Base-by-base conservation (phyloP, 1,140 invertebrate species). In the Cotesia vestalis region DNA sequence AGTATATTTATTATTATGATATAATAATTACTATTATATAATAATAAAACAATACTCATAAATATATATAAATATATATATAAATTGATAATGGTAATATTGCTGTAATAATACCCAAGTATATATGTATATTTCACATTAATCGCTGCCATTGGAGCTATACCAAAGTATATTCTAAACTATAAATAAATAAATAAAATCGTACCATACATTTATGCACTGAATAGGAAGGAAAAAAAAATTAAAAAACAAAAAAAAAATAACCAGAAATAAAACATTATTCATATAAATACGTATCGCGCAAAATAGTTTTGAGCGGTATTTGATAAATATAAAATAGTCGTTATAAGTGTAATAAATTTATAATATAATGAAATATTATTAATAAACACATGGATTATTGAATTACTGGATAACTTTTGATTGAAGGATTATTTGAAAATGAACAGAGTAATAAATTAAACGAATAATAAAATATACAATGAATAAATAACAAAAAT, bases 91-190 rank as follows among this genome's bases (percentile, higher is more conserved):
- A 66, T 53, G 20, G 61, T 11, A 71, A 57, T 71, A 71, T 71
- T 64, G 63, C 63, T 71, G 46, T 71, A 77, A 73, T 73, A 76
- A 74, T 76, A 76, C 57, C 74, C 72, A 78, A 74, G 69, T 72
- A 68, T 76, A 69, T 77, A 77, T 75, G 79, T 83, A 80, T 83
- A 82, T 82, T 82, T 83, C 79, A 80, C 76, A 78, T 77, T 79
- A 82, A 85, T 81, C 73, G 82, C 80, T 83, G 80, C 80, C 79
- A 83, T 81, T 80, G 78, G 80, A 84, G 81, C 79, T 81, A 81
- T 80, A 82, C 78, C 80, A 81, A 82, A 83, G 77, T 81, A 84
- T 81, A 84, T 84, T 84, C 83, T 84, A 84, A 84, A 84, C 78
- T 83, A 84, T 76, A 76, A 76, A 46, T 46, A 40, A 40, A 40